A percentile compares a stretch with the other conserved stretches of the same genome.
Conservation (phyloP, 2,797 vertebrate species). For the Mastacembelus armatus region DNA sequence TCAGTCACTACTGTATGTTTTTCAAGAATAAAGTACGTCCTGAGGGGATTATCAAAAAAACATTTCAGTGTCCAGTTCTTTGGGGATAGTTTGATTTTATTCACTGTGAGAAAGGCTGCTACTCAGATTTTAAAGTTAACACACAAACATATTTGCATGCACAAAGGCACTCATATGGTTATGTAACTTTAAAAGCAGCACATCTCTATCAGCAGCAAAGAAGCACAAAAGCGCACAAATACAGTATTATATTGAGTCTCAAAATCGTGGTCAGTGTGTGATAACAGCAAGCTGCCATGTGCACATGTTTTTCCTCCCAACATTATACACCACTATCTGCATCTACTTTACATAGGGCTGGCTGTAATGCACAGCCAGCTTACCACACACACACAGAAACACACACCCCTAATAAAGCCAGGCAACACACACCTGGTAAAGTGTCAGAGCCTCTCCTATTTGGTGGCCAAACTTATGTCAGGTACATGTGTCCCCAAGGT, state of each 20-base stretch:
- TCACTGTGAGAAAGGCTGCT: not conserved
- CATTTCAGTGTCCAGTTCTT: conserved; percentile 11
- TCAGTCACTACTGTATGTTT: not conserved
- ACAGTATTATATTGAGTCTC: conserved; percentile 50
- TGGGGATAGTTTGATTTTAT: conserved; percentile 9
- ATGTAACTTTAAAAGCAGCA: conserved; percentile 47
- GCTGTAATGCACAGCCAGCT: conserved; percentile 51
- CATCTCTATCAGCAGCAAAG: conserved; percentile 39
- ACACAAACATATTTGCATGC: not conserved
- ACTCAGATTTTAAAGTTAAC: conserved; percentile 20
- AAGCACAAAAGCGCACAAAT: conserved; percentile 47
- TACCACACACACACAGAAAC: conserved; percentile 30
- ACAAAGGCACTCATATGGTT: conserved; percentile 36
- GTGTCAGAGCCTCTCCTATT: conserved; percentile 67
- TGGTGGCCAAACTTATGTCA: conserved; percentile 74
- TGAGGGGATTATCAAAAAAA: conserved; percentile 18
- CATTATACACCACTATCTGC: conserved; percentile 65
- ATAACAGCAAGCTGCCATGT: conserved; percentile 75
- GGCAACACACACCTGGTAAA: conserved; percentile 69
- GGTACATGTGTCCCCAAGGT: conserved; percentile 61
- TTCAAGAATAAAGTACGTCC: conserved; percentile 16
- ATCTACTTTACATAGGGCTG: conserved; percentile 60
- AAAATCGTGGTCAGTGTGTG: conserved; percentile 58
- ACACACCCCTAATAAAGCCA: conserved; percentile 61
- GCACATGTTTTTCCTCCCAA: conserved; percentile 76